phyloP scores from a whole-genome alignment of 2,888 invertebrate species.

The Mayetiola destructor region DNA sequence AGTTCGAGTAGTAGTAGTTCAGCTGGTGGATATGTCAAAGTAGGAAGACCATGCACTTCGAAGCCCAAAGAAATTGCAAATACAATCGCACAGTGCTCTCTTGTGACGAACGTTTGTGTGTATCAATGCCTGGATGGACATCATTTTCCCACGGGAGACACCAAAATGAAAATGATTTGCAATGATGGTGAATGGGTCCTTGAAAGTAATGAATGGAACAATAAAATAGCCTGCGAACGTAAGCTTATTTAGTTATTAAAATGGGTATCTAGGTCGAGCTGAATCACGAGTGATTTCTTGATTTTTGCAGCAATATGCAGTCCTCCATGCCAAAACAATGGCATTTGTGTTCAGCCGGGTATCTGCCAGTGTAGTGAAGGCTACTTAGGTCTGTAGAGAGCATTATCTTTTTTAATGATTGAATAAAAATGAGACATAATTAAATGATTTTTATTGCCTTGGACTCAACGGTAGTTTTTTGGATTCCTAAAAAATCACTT shows the following conservation, averaged over 20 bases:
- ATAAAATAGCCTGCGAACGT: constrained; percentile 50
- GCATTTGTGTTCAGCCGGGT: constrained; percentile 61
- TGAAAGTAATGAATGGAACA: constrained; percentile 33
- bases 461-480: no score
- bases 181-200: constrained; percentile 38
- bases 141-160: constrained; percentile 41
- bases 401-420: no score
- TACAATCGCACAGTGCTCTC: constrained; percentile 27
- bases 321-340: constrained; percentile 64
- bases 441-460: no score
- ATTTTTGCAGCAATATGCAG: constrained; percentile 50
- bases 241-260: constrained; percentile 23
- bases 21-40: no score
- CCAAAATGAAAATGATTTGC: constrained; percentile 37
- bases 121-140: constrained; percentile 37
- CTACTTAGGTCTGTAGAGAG: no score
- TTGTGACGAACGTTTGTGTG: constrained; percentile 36
- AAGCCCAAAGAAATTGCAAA: constrained; percentile 25
- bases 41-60: constrained; percentile 7
- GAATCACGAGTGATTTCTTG: not conserved
- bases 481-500: no score
- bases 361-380: constrained; percentile 60
- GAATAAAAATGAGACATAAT: no score
- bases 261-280: not conserved
- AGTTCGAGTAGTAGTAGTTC: no score